Evolutionary conservation across 2,113 vertebrate species (phyloP).

Genomic region (Solea solea): DNA sequence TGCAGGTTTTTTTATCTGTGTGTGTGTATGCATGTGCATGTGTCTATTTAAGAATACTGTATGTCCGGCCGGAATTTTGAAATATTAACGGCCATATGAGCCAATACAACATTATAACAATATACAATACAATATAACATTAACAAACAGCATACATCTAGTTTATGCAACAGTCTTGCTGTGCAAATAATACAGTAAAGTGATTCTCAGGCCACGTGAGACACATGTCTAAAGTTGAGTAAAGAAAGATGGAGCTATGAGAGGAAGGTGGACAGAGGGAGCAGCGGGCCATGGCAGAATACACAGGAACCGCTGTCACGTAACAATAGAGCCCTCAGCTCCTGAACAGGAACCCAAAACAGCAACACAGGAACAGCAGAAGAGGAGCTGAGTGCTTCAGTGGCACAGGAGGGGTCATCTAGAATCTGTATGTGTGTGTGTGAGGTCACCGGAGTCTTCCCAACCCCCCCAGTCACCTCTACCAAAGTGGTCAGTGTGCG

Average conservation of each 20-base stretch:
- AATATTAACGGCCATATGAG: no score
- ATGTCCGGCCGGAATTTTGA: no score
- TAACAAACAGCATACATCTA: neutral
- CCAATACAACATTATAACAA: neutral
- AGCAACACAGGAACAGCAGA: slow-evolving; percentile 75
- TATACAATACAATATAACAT: no score
- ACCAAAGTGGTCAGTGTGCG: slow-evolving; percentile 34
- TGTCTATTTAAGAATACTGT: no score
- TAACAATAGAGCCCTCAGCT: slow-evolving; percentile 66
- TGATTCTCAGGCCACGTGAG: slow-evolving; percentile 36
- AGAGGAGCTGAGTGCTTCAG: slow-evolving; percentile 59
- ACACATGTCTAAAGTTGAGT: slow-evolving; percentile 33
- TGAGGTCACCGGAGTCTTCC: slow-evolving; percentile 30
- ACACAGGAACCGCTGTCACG: slow-evolving; percentile 73
- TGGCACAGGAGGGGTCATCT: slow-evolving; percentile 53
- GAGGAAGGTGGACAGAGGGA: slow-evolving; percentile 52
- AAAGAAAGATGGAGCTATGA: slow-evolving; percentile 27
- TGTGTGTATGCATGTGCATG: no score
- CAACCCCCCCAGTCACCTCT: slow-evolving; percentile 45
- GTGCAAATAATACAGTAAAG: slow-evolving; percentile 43
- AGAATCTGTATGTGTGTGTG: slow-evolving; percentile 53
- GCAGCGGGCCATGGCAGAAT: slow-evolving; percentile 55
- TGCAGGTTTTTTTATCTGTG: no score
- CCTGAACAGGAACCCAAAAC: slow-evolving; percentile 77
- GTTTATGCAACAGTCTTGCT: neutral